A percentile compares a stretch with the other conserved stretches of the same genome.
Evolutionary conservation across 1,140 invertebrate species (phyloP).

Genomic region (Spodoptera frugiperda): DNA sequence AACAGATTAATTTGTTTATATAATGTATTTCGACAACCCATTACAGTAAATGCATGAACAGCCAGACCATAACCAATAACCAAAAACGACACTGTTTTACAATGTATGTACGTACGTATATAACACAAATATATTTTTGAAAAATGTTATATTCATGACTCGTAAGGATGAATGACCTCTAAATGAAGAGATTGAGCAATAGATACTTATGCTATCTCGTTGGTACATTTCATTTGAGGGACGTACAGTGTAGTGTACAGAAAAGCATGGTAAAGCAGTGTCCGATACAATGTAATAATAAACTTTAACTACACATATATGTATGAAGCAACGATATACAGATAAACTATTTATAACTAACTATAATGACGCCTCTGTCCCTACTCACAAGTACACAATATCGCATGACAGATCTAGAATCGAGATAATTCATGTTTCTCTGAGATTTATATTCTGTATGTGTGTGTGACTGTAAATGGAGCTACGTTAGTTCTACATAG

Average conservation of each 20-base stretch:
- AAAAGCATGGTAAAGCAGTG: conserved; percentile 49
- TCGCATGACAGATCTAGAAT: conserved; percentile 31
- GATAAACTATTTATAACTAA: conserved; percentile 46
- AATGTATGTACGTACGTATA: conserved; percentile 12
- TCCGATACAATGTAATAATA: conserved; percentile 54
- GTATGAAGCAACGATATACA: conserved; percentile 56
- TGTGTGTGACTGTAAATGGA: conserved; percentile 22
- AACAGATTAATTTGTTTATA: conserved; percentile 77
- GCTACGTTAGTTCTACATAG: neutral
- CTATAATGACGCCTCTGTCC: conserved; percentile 43
- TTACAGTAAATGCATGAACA: conserved; percentile 76
- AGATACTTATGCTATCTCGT: neutral
- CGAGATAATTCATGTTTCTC: conserved; percentile 18
- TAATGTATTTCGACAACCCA: conserved; percentile 81
- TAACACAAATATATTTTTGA: neutral
- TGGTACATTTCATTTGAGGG: neutral
- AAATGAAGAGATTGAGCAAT: conserved; percentile 31
- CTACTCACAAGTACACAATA: conserved; percentile 41
- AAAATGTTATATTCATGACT: neutral
- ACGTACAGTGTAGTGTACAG: neutral
- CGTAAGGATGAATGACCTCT: neutral
- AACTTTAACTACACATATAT: conserved; percentile 56
- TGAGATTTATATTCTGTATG: conserved; percentile 29
- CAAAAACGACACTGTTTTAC: conserved; percentile 65
- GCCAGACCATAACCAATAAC: conserved; percentile 63